These are phyloP conservation scores for Oedothorax gibbosus DNA, from an alignment of 1,140 invertebrate species.

Conservation along the genomic window DNA sequence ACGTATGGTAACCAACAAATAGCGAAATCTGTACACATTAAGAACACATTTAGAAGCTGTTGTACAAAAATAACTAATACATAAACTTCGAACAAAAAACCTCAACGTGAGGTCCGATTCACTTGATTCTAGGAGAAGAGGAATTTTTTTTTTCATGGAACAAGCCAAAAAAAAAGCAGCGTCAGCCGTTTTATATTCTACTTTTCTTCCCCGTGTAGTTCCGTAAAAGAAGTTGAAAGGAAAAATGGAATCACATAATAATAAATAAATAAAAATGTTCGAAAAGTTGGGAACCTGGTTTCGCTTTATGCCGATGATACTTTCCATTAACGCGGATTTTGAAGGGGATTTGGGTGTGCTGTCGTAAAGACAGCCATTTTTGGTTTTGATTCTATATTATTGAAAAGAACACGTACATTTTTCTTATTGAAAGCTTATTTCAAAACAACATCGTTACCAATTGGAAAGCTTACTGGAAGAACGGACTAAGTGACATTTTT, in stretches of 20 bases:
- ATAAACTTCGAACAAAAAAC: too few relatives aligned
- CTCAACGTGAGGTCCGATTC: slow-evolving; percentile 43
- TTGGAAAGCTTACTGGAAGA: too few relatives aligned
- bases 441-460: too few relatives aligned
- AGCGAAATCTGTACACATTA: too few relatives aligned
- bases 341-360: background rate
- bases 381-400: background rate
- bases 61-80: too few relatives aligned
- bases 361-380: background rate
- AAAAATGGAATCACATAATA: background rate
- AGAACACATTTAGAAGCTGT: too few relatives aligned
- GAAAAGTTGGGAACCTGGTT: slow-evolving; percentile 41
- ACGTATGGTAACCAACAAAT: too few relatives aligned
- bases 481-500: too few relatives aligned
- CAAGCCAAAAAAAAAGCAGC: background rate
- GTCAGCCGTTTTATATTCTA: background rate
- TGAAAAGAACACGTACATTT: too few relatives aligned
- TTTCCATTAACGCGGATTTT: slow-evolving; percentile 1
- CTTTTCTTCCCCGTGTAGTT: slow-evolving; percentile 13
- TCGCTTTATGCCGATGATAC: slow-evolving; percentile 29
- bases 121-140: background rate
- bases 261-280: slow-evolving; percentile 4
- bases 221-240: background rate
- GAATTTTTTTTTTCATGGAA: background rate
- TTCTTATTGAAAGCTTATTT: too few relatives aligned